These are phyloP conservation scores for Huso huso DNA, from an alignment of 2,797 vertebrate genomes.

Conservation along the genomic window DNA sequence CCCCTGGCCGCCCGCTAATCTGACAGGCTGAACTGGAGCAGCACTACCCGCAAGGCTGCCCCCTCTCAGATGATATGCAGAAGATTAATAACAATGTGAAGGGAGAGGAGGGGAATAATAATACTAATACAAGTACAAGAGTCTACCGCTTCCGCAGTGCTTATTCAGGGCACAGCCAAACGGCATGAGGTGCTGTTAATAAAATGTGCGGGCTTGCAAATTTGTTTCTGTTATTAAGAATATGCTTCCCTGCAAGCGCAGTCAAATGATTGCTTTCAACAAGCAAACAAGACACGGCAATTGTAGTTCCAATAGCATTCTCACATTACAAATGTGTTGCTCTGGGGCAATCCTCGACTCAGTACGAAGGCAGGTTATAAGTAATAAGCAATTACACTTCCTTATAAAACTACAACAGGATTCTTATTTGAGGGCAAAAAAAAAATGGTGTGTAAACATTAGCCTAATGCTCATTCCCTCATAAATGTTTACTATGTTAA, in stretches of 20 bases:
- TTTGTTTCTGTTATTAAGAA: conserved; percentile 2
- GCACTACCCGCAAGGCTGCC: not conserved
- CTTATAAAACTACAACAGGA: too few relatives aligned
- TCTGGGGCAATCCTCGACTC: too few relatives aligned
- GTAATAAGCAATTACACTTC: too few relatives aligned
- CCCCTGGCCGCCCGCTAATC: not conserved
- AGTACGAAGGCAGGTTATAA: too few relatives aligned
- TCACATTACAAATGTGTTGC: too few relatives aligned
- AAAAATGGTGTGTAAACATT: too few relatives aligned
- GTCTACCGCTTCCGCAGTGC: not conserved
- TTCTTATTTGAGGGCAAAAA: too few relatives aligned
- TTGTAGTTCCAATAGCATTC: not conserved
- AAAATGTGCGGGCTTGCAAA: not conserved
- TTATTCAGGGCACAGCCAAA: not conserved
- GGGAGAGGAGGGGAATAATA: not conserved
- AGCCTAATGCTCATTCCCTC: too few relatives aligned
- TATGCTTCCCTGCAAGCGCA: not conserved
- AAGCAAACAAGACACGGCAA: not conserved
- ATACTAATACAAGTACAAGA: not conserved
- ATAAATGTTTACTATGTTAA: too few relatives aligned
- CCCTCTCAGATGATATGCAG: not conserved
- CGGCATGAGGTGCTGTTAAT: not conserved
- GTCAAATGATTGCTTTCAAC: conserved; percentile 1
- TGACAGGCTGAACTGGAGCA: not conserved
- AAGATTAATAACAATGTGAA: not conserved